phyloP scores from a whole-genome alignment of 2,113 vertebrate species.

The Panthera leo region DNA sequence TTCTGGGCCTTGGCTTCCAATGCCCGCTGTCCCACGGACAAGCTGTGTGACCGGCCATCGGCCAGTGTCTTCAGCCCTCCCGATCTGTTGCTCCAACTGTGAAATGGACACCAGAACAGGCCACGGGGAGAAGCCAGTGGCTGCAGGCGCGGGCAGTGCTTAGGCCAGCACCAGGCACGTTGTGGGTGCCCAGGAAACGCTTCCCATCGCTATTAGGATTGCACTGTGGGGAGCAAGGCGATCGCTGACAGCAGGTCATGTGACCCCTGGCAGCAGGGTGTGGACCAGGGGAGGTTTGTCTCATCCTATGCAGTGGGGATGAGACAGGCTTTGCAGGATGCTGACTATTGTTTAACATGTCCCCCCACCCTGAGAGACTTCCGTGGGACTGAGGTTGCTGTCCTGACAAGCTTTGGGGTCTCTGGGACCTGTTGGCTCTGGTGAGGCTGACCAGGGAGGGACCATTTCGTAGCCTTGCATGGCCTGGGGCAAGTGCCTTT shows the following conservation, averaged over 20 bases:
- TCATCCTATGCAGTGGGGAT: not conserved
- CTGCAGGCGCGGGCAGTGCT: rapidly evolving
- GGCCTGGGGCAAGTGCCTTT: not conserved
- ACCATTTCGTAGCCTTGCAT: not conserved
- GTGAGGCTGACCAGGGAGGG: not conserved
- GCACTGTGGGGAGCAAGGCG: rapidly evolving
- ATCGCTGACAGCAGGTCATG: not conserved
- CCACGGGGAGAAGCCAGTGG: rapidly evolving
- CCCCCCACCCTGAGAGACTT: not conserved
- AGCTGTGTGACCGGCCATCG: too few relatives aligned
- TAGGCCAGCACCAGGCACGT: rapidly evolving
- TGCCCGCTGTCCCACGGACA: rapidly evolving
- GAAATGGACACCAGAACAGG: not conserved
- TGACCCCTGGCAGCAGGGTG: not conserved
- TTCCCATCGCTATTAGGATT: rapidly evolving
- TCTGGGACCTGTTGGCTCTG: not conserved
- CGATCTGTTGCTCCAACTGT: not conserved
- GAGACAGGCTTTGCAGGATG: not conserved
- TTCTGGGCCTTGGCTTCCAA: not conserved
- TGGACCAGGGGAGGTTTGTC: not conserved
- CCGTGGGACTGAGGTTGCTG: rapidly evolving
- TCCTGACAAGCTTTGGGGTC: not conserved
- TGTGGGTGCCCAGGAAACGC: not conserved
- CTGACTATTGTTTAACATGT: too few relatives aligned
- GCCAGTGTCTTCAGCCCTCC: not conserved